Evolutionary conservation across 2,113 vertebrate genomes (phyloP).

Genomic region (Scytalopus superciliaris): DNA sequence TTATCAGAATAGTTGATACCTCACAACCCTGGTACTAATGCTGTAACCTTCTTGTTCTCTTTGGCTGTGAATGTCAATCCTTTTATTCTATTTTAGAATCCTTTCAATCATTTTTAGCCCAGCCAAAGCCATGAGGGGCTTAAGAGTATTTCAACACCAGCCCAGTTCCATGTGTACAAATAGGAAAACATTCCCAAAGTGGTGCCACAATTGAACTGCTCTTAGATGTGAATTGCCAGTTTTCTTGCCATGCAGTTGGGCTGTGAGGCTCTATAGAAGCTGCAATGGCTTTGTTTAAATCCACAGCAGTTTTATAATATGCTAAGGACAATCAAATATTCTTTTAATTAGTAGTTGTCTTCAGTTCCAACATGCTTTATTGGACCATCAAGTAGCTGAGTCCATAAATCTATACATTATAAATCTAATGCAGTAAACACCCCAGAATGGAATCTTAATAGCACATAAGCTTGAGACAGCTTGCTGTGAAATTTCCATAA

Average conservation of each 20-base stretch:
- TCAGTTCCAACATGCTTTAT: neutral
- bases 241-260: neutral
- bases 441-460: conserved; percentile 52
- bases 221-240: neutral
- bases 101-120: conserved; percentile 26
- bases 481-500: conserved; percentile 69
- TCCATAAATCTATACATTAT: conserved; percentile 33
- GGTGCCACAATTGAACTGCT: neutral
- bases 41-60: conserved; percentile 29
- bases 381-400: conserved; percentile 2
- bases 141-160: neutral
- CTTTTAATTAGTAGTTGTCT: conserved; percentile 42
- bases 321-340: neutral
- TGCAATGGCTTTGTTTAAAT: neutral
- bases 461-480: conserved; percentile 63
- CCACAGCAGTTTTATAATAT: neutral
- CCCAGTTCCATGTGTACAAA: neutral
- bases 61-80: conserved; percentile 39
- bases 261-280: neutral
- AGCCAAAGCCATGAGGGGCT: neutral
- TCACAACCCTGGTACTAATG: neutral
- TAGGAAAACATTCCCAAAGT: neutral
- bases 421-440: conserved; percentile 61
- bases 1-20: conserved; percentile 38
- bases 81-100: neutral